A percentile compares a stretch with the other conserved stretches of the same genome.
These are phyloP conservation scores for Cerastis rubricosa DNA, from an alignment of 2,888 invertebrate genomes.

Conservation along the genomic window DNA sequence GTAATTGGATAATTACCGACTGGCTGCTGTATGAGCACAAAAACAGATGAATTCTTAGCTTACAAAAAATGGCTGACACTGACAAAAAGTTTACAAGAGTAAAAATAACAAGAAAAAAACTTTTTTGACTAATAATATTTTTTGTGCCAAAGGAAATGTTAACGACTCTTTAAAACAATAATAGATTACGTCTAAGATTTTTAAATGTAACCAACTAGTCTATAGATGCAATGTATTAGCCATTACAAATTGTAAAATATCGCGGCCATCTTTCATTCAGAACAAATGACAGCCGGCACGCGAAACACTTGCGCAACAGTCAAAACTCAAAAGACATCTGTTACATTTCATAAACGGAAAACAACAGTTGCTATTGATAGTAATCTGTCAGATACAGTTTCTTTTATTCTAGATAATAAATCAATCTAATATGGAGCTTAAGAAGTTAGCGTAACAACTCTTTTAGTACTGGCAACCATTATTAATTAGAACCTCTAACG, in stretches of 20 bases:
- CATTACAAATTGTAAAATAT: conserved; percentile 43
- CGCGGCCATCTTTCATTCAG: conserved; percentile 47
- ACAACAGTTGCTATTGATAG: conserved; percentile 63
- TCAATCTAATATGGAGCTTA: conserved; percentile 66
- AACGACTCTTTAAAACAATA: conserved; percentile 14
- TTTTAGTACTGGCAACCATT: conserved; percentile 65
- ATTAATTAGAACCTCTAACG: conserved; percentile 69
- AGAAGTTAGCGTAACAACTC: conserved; percentile 62
- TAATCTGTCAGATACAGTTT: conserved; percentile 63
- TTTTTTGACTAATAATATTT: conserved; percentile 8
- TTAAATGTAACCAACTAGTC: conserved; percentile 23
- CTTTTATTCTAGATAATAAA: conserved; percentile 68
- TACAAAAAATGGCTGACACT: conserved; percentile 26
- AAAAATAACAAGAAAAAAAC: neutral
- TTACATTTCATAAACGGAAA: conserved; percentile 64
- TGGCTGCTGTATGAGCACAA: conserved; percentile 34
- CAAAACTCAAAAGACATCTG: conserved; percentile 56
- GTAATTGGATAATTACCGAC: conserved; percentile 39
- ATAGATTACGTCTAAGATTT: conserved; percentile 22
- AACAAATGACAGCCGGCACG: conserved; percentile 53
- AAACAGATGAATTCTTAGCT: conserved; percentile 6
- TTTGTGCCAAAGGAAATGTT: conserved; percentile 9
- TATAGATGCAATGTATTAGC: conserved; percentile 3
- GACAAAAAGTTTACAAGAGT: neutral
- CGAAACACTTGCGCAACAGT: conserved; percentile 59